Evolutionary conservation across 1,140 invertebrate species (phyloP), one percentile per base, ranked within the genome.

Genomic region (Trichonephila clavata): DNA sequence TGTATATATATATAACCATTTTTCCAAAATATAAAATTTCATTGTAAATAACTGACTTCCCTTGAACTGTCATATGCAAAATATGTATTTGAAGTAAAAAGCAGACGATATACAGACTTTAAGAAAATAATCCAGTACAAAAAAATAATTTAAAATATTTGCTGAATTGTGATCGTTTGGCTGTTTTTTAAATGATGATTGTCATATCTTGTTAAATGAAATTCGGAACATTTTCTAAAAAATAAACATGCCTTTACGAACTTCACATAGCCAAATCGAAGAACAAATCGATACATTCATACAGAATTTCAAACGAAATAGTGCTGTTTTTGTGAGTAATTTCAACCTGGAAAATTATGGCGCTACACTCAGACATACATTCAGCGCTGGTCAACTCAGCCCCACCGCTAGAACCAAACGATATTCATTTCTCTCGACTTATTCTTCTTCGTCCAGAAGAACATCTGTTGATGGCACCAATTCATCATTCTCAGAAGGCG

Each of bases 211-310:
- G 50, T 50, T 10, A 50, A 50, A 50, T 50, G 10, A 7, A 50
- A 50, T 50, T 50, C 10, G 7, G 50, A 50, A 50, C 50, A 50
- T 7, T 50, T 50, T 50, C 50, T 50, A 32, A 27, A 10, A 20
- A 13, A 43, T 50, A 68, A 81, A 18, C 20, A 90, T 94, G 95
- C 91, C 95, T 81, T 90, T 94, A 84, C 21, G 92, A 90, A 39
- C 93, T 89, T 91, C 94, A 32, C 94, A 94, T 94, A 91, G 94
- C 88, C 50, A 95, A 94, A 97, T 98, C 95, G 97, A 98, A 96
- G 97, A 97, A 94, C 97, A 98, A 96, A 97, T 98, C 95, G 97
- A 98, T 96, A 97, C 97, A 96, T 97, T 98, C 96, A 96, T 98
- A 95, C 97, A 97, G 96, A 97, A 97, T 95, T 97, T 98, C 95